A percentile compares a stretch with the other conserved stretches of the same genome.
phyloP scores from a whole-genome alignment of 1,140 invertebrate genomes.

The Cydia fagiglandana region DNA sequence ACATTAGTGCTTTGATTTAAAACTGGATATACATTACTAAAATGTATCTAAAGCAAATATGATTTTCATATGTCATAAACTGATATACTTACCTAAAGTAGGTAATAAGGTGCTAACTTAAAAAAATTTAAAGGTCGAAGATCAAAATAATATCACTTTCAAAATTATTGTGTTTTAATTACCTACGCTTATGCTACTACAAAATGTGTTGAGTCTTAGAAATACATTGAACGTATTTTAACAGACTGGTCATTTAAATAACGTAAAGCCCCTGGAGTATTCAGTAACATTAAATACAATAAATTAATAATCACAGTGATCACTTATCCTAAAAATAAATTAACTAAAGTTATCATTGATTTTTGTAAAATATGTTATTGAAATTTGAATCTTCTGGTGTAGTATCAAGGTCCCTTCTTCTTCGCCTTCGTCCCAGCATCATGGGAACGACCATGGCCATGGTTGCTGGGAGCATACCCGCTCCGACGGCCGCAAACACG shows the following conservation, averaged over 20 bases:
- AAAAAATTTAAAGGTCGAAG: too few relatives aligned
- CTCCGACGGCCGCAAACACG: constrained; percentile 85
- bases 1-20: too few relatives aligned
- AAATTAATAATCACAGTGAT: constrained; percentile 33
- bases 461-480: constrained; percentile 87
- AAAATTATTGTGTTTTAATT: constrained; percentile 8
- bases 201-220: neutral
- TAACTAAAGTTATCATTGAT: constrained; percentile 31
- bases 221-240: constrained; percentile 31
- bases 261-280: neutral
- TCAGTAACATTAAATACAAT: constrained; percentile 16
- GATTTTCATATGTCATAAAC: too few relatives aligned
- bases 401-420: constrained; percentile 57
- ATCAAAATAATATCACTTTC: neutral
- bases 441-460: constrained; percentile 89
- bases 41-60: too few relatives aligned
- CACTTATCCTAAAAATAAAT: constrained; percentile 21
- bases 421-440: constrained; percentile 82
- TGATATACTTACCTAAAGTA: too few relatives aligned
- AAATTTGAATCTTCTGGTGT: constrained; percentile 39
- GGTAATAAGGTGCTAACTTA: too few relatives aligned
- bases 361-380: constrained; percentile 44
- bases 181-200: neutral
- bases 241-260: neutral
- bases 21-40: too few relatives aligned